phyloP scores from a whole-genome alignment of 2,888 invertebrate genomes.

The Pristionchus fissidentatus region DNA sequence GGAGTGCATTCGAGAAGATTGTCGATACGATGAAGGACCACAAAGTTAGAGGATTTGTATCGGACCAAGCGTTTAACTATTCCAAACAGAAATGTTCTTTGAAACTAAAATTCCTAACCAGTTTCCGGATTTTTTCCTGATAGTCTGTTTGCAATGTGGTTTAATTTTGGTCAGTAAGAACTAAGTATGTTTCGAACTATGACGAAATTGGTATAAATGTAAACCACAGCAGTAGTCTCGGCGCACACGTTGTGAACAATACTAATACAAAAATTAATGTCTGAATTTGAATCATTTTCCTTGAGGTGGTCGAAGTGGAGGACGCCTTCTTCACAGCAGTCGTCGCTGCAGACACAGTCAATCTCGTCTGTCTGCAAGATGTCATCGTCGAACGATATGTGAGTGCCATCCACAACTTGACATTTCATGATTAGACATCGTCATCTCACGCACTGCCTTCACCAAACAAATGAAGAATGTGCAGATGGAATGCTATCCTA shows the following conservation, averaged over 20 bases:
- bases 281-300: neutral
- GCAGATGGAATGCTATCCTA: too few species aligned
- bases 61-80: neutral
- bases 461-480: too few species aligned
- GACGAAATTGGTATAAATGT: neutral
- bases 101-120: neutral
- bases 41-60: neutral
- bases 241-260: neutral
- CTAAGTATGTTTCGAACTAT: too few species aligned
- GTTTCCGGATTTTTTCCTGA: neutral
- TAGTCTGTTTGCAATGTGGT: too few species aligned
- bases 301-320: conserved; percentile 20
- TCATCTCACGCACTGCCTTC: too few species aligned
- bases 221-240: neutral
- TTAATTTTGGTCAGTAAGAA: too few species aligned
- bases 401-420: neutral
- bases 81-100: neutral
- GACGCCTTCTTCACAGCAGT: conserved; percentile 37
- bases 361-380: conserved; percentile 18
- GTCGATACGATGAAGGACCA: neutral
- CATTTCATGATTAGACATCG: too few species aligned
- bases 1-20: conserved; percentile 34
- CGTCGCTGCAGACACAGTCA: neutral
- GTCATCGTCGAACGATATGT: conserved; percentile 22
- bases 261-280: neutral